These are phyloP conservation scores for Megamerina dolium DNA, from an alignment of 2,888 invertebrate species.

Conservation along the genomic window DNA sequence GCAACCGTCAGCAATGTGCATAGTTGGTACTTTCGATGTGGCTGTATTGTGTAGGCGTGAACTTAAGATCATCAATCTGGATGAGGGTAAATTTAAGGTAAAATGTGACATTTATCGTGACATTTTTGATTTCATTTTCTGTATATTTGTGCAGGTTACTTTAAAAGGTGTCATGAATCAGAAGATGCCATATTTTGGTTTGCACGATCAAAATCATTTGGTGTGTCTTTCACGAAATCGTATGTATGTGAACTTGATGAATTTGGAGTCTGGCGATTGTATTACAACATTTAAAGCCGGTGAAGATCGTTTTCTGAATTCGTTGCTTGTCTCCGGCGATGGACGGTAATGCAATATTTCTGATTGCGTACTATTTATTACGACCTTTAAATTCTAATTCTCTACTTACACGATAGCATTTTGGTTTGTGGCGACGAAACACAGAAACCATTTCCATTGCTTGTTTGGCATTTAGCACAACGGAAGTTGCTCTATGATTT, in stretches of 20 bases:
- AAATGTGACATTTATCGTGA: background rate
- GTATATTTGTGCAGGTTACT: constrained; percentile 53
- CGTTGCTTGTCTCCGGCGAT: constrained; percentile 79
- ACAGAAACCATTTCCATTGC: constrained; percentile 82
- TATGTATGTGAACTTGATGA: constrained; percentile 86
- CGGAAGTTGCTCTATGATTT: constrained; percentile 80
- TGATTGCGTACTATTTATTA: too few species aligned
- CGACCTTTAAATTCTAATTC: too few species aligned
- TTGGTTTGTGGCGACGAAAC: constrained; percentile 89
- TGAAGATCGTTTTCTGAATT: constrained; percentile 84
- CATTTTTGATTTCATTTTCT: constrained; percentile 1
- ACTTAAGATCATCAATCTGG: constrained; percentile 71
- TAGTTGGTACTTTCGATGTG: constrained; percentile 69
- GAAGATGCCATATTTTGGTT: constrained; percentile 84
- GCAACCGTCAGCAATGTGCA: constrained; percentile 71
- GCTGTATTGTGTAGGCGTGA: constrained; percentile 78
- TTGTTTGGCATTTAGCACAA: constrained; percentile 83
- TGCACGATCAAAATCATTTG: constrained; percentile 69
- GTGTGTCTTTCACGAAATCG: constrained; percentile 79
- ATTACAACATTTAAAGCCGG: constrained; percentile 80
- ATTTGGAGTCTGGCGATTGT: constrained; percentile 65
- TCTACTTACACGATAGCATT: constrained; percentile 52
- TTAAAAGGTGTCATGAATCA: constrained; percentile 87
- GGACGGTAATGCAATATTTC: constrained; percentile 74
- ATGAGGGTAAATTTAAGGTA: constrained; percentile 58